Percentiles rank a stretch among this genome's conserved stretches.
Conservation (phyloP, 2,888 invertebrate species). For the Chaetogeoica ovagalla region DNA sequence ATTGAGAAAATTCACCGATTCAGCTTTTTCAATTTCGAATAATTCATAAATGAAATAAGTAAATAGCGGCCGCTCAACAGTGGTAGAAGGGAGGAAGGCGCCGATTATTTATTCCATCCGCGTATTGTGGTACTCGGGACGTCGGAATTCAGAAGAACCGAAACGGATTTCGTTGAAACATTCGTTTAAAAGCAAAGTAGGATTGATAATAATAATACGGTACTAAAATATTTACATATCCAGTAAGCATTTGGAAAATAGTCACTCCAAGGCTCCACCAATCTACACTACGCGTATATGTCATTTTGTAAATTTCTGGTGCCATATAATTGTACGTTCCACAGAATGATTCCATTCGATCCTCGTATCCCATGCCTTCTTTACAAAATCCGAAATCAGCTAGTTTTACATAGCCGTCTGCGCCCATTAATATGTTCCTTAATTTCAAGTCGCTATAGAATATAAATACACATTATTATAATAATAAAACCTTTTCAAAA, state of each 20-base stretch:
- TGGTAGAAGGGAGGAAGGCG: too few relatives aligned
- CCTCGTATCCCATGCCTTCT: slow-evolving; percentile 98
- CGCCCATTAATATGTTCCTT: slow-evolving; percentile 95
- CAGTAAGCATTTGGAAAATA: slow-evolving; percentile 99
- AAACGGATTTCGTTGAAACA: too few relatives aligned
- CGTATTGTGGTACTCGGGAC: too few relatives aligned
- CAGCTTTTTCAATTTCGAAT: too few relatives aligned
- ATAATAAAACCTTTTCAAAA: not conserved
- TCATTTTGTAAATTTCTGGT: slow-evolving; percentile 97
- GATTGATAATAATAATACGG: not conserved
- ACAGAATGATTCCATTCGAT: slow-evolving; percentile 97
- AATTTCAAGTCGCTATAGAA: slow-evolving; percentile 85
- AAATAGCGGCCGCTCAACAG: too few relatives aligned
- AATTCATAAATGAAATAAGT: too few relatives aligned
- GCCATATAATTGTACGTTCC: slow-evolving; percentile 98
- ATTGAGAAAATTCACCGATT: too few relatives aligned
- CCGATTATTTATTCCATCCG: too few relatives aligned
- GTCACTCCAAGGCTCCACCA: slow-evolving; percentile 99
- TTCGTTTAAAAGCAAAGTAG: slow-evolving; percentile 54
- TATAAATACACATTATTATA: slow-evolving; percentile 14
- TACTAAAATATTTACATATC: slow-evolving; percentile 70
- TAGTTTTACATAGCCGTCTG: slow-evolving; percentile 98
- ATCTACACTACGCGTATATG: slow-evolving; percentile 98
- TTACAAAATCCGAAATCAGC: slow-evolving; percentile 99
- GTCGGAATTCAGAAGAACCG: too few relatives aligned